Evolutionary conservation across 1,140 invertebrate species (phyloP), one percentile per base, ranked within the genome.

Genomic region (Caenorhabditis inopinata): DNA sequence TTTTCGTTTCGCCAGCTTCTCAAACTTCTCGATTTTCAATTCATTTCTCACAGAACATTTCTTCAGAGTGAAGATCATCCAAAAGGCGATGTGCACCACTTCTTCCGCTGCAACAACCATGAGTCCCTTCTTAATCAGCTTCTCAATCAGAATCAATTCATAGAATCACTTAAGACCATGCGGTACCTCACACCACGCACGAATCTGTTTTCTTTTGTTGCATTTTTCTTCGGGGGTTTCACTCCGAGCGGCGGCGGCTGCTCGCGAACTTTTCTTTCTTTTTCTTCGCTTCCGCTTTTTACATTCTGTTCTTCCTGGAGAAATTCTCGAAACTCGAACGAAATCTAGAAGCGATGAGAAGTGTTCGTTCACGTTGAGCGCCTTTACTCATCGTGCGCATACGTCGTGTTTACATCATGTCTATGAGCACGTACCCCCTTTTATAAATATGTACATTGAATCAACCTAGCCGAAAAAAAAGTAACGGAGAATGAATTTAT

Each of bases 371-470:
- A 32, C 25, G 25, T 32, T n/a, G 12, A 9, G n/a, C 51, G 32
- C 12, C 29, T 25, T 68, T 68, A 38, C n/a, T 42, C 12, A 18
- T 68, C 21, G 7, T 29, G 25, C 51, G 32, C 51, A 58, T 68
- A n/a, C n/a, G n/a, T 21, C 58, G 35, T 68, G 32, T 68, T 68
- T 68, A 68, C 58, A 42, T 42, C 58, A 29, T 32, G 27, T 32
- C 49, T 25, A n/a, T 14, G 16, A n/a, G 27, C 4, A 53, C 49
- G 18, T 25, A 32, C 27, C 32, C 32, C 32, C 32, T 68, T 68
- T 42, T 68, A 42, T 68, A 68, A 68, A 68, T 68, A 38, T 68
- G 29, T 68, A 68, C 58, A 68, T 68, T 68, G 58, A 68, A 68
- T 68, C 32, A 68, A 68, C 12, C 32, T 32, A 42, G 38, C 51